phyloP scores from a whole-genome alignment of 2,797 vertebrate genomes.

The Sebastes hubbsi region DNA sequence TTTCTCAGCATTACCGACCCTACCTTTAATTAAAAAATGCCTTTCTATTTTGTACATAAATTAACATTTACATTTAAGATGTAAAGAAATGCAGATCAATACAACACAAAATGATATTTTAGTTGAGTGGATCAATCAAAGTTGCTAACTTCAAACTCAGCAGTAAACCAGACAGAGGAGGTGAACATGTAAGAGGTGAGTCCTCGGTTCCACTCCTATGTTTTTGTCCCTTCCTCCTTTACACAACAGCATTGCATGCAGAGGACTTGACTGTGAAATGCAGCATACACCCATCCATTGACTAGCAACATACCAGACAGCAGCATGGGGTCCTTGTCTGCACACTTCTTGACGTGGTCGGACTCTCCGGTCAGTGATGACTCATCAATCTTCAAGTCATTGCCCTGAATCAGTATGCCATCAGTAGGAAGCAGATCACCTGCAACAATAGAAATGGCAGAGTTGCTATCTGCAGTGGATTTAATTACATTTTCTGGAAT shows the following conservation, averaged over 20 bases:
- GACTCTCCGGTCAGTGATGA: conserved; percentile 98
- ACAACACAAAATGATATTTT: neutral
- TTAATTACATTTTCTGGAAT: neutral
- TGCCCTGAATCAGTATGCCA: conserved; percentile 96
- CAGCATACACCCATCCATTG: neutral
- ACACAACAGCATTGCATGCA: neutral
- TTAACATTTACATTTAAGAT: neutral
- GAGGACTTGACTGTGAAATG: neutral
- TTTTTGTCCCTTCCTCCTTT: neutral
- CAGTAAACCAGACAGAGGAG: neutral
- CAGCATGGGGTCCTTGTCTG: conserved; percentile 96
- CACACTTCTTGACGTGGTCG: conserved; percentile 93
- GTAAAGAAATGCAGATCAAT: neutral
- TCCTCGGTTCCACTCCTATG: neutral
- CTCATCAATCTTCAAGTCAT: conserved; percentile 97
- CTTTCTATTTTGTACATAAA: neutral
- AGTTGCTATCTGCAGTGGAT: neutral
- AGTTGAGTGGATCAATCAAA: neutral
- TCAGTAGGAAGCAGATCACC: conserved; percentile 96
- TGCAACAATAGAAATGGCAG: conserved; percentile 51
- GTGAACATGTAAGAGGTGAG: neutral
- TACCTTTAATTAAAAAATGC: too few relatives aligned
- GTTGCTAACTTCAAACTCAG: neutral
- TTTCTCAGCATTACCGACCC: too few relatives aligned
- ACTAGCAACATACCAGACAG: conserved; percentile 88